Base-by-base conservation (phyloP, 2,113 vertebrate species). In the Athene cunicularia region DNA sequence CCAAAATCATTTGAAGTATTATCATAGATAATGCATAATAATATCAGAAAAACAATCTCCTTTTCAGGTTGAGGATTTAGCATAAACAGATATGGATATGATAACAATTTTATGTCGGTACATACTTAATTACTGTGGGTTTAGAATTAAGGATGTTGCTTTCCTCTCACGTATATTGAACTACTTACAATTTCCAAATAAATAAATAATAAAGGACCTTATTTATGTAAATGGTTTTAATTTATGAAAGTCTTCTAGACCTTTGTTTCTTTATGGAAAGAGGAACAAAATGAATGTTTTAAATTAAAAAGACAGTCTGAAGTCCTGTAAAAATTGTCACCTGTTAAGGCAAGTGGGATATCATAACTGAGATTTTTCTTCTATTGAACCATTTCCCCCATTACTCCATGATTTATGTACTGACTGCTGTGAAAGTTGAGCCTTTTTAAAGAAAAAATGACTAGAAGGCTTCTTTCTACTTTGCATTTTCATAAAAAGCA, bases 141-240 rank as follows among this genome's bases (percentile, higher is more conserved):
- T 92, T 80, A 85, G 11, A 90, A 79, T 0, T 37, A 43, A 91
- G 8, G 14, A 30, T 59, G 19, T 39, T 85, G 7, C 24, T 91
- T 87, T 95, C 20, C 27, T 76, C 47, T 84, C 24, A 52, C 86
- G 53, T 86, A 33, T 94, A 91, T 85, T 91, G 89, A 96, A 91
- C 28, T 37, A 17, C 28, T 70, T 43, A 64, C 2, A 66, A 58
- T 91, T 86, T 87, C 21, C 26, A 90, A 87, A 80, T 82, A 82
- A 87, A 80, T 82, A 82, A 77, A 82, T 64, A 58, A 49, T 32
- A 73, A 53, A 50, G 22, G 10, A 68, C 30, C 27, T 59, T 26
- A 73, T 86, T 80, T 80, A 76, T 76, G 59, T 73, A 86, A 91
- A 90, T 41, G 8, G 3, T 1, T 59, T 88, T 83, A n/a, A 58